Conservation (phyloP, 2,888 invertebrate genomes). For the Agrotis segetum region DNA sequence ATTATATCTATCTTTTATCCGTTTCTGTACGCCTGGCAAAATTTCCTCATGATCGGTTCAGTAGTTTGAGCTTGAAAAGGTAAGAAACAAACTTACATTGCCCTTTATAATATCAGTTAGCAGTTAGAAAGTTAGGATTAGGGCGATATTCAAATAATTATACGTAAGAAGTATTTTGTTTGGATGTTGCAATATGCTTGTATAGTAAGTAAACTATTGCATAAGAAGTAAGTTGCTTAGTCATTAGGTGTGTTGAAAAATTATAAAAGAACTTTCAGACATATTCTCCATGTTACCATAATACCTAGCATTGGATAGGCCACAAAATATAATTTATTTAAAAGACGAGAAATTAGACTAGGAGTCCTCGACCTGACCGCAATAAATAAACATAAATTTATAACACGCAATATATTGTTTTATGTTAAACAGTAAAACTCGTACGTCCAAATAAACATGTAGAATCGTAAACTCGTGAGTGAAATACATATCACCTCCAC, state of each 20-base stretch:
- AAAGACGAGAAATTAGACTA: slow-evolving; percentile 5
- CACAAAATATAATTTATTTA: neutral
- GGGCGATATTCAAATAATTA: neutral
- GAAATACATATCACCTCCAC: slow-evolving; percentile 45
- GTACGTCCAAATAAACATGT: slow-evolving; percentile 33
- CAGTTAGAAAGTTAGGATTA: too few species aligned
- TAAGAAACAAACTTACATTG: too few species aligned
- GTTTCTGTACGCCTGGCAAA: too few species aligned
- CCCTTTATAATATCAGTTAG: too few species aligned
- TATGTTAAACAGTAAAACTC: slow-evolving; percentile 27
- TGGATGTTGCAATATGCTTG: slow-evolving; percentile 10
- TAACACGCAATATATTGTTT: slow-evolving; percentile 6
- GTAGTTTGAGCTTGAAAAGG: too few species aligned
- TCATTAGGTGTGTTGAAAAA: neutral
- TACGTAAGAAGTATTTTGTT: slow-evolving; percentile 11
- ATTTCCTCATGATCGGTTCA: too few species aligned
- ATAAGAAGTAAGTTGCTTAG: slow-evolving; percentile 1
- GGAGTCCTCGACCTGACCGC: neutral
- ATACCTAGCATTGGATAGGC: neutral
- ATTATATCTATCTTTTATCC: too few species aligned
- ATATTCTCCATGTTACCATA: neutral
- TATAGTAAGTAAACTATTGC: slow-evolving; percentile 23
- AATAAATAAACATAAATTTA: slow-evolving; percentile 13
- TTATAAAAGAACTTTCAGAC: neutral
- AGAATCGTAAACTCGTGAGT: slow-evolving; percentile 47